Percentiles rank a stretch among this genome's conserved stretches.
Conservation (phyloP, 2,888 invertebrate genomes). For the Drosophila sordidula region DNA sequence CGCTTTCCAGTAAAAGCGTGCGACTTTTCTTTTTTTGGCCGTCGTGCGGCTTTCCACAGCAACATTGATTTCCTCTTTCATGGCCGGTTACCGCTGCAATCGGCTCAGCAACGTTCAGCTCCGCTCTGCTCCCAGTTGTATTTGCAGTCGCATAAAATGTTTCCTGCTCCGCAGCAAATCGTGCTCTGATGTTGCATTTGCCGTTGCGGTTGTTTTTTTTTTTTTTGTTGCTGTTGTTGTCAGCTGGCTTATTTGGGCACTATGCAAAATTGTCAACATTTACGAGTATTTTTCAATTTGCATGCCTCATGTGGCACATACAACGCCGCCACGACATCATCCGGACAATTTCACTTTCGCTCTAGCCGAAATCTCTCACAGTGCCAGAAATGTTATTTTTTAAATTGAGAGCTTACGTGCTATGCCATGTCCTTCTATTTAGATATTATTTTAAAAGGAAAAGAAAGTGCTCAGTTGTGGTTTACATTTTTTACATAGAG, state of each 20-base stretch:
- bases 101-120: constrained; percentile 13
- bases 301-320: constrained; percentile 53
- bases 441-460: background rate
- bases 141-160: constrained; percentile 59
- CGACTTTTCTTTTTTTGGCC: constrained; percentile 59
- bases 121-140: constrained; percentile 23
- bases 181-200: constrained; percentile 44
- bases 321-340: constrained; percentile 20
- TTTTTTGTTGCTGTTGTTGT: constrained; percentile 23
- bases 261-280: constrained; percentile 70
- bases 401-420: constrained; percentile 22
- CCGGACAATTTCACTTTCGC: constrained; percentile 61
- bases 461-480: background rate
- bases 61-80: constrained; percentile 78
- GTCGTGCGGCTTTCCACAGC: constrained; percentile 56
- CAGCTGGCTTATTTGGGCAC: constrained; percentile 40
- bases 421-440: constrained; percentile 11
- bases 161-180: constrained; percentile 70
- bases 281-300: constrained; percentile 66
- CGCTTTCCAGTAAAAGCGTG: constrained; percentile 70
- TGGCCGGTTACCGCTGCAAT: constrained; percentile 63
- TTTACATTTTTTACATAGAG: no score
- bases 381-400: background rate
- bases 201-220: constrained; percentile 3
- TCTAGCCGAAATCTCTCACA: constrained; percentile 38